Conservation (phyloP, 1,140 invertebrate species). For the Pseudomyrmex concolor region DNA sequence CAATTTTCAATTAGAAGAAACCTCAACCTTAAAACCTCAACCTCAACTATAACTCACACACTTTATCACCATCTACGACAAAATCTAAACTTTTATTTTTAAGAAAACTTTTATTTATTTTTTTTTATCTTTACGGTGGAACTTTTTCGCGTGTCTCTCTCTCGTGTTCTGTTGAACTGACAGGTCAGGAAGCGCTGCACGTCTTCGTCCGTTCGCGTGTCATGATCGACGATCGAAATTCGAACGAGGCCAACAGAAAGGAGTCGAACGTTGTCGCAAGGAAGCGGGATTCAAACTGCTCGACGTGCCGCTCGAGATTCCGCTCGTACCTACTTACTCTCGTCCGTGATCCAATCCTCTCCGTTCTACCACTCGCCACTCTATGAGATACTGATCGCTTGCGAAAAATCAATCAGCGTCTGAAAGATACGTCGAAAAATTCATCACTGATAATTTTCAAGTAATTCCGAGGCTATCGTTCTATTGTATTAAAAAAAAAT, state of each 20-base stretch:
- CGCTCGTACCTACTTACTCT: slow-evolving; percentile 43
- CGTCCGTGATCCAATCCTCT: slow-evolving; percentile 29
- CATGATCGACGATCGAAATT: slow-evolving; percentile 58
- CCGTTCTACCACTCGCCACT: slow-evolving; percentile 33
- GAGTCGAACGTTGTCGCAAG: slow-evolving; percentile 57
- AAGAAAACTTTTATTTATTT: background rate
- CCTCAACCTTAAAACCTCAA: slow-evolving; percentile 16
- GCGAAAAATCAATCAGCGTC: slow-evolving; percentile 13
- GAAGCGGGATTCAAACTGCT: slow-evolving; percentile 68
- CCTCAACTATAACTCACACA: slow-evolving; percentile 49
- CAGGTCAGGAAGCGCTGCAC: slow-evolving; percentile 32
- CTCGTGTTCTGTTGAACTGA: slow-evolving; percentile 1
- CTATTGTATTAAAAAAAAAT: background rate
- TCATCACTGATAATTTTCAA: background rate
- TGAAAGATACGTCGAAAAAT: background rate
- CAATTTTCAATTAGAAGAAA: background rate
- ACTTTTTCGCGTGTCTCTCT: background rate
- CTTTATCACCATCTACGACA: slow-evolving; percentile 33
- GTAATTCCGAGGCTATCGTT: background rate
- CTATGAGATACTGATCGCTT: background rate
- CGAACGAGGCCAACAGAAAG: slow-evolving; percentile 26
- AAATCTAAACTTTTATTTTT: background rate
- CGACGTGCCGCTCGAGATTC: slow-evolving; percentile 57
- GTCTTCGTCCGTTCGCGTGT: slow-evolving; percentile 55
- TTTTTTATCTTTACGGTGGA: background rate